Conservation (phyloP, 2,888 invertebrate genomes). For the Limnephilus lunatus region DNA sequence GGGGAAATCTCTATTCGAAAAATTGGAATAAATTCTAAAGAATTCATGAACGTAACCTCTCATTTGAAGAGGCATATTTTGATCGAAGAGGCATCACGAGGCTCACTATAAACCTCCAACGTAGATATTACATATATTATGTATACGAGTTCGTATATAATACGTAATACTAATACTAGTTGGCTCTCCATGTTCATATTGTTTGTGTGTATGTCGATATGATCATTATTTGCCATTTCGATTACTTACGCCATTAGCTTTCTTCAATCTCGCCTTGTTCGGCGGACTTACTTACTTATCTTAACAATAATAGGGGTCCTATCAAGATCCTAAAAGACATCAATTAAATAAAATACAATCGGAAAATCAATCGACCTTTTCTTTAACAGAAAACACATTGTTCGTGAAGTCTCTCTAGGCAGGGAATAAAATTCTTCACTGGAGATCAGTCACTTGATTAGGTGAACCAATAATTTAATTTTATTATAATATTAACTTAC, state of each 20-base stretch:
- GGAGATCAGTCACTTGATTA: neutral
- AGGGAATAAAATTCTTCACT: neutral
- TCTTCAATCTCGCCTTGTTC: neutral
- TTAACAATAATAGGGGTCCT: constrained; percentile 3
- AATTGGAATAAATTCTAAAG: neutral
- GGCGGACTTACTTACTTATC: neutral
- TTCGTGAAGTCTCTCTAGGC: neutral
- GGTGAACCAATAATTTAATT: neutral
- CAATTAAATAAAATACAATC: constrained; percentile 2
- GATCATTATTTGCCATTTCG: neutral
- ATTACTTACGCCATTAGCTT: neutral
- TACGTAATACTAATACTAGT: neutral
- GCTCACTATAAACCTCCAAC: neutral
- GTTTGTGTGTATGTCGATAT: neutral
- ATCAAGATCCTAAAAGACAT: constrained; percentile 4
- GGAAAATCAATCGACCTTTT: neutral
- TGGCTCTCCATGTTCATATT: neutral
- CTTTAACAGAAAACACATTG: neutral
- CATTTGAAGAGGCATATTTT: neutral
- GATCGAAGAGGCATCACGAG: neutral
- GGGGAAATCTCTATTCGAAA: neutral
- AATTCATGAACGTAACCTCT: neutral
- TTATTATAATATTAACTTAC: no score
- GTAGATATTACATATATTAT: neutral
- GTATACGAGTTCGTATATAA: no score